Evolutionary conservation across 2,888 invertebrate genomes (phyloP).

Genomic region (Pardosa pseudoannulata): DNA sequence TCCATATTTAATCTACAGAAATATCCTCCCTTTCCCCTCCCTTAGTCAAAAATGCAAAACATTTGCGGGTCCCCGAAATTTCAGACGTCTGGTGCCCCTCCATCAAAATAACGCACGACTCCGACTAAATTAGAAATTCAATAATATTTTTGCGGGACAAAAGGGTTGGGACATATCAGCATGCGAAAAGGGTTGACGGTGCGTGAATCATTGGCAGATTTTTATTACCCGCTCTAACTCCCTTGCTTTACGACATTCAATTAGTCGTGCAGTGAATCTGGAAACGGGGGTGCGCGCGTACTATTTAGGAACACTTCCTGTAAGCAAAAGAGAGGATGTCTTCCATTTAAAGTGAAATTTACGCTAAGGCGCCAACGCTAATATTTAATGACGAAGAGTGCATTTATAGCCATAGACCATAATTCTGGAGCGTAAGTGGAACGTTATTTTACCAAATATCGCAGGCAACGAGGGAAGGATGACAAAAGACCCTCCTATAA

Average conservation of each 20-base stretch:
- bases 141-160: constrained; percentile 15
- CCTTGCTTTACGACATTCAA: constrained; percentile 2
- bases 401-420: too few species aligned
- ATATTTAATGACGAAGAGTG: background rate
- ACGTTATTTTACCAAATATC: too few species aligned
- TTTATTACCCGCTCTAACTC: background rate
- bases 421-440: too few species aligned
- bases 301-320: constrained; percentile 1
- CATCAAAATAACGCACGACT: background rate
- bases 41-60: background rate
- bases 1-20: background rate
- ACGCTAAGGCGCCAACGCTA: background rate
- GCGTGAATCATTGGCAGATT: background rate
- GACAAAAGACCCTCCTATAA: too few species aligned
- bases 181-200: background rate
- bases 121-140: constrained; percentile 1
- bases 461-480: too few species aligned
- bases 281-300: background rate
- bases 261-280: constrained; percentile 12
- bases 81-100: background rate
- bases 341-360: background rate
- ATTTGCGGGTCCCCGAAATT: background rate
- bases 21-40: background rate
- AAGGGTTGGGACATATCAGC: background rate
- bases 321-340: background rate